Conservation (phyloP, 2,113 vertebrate genomes). For the Chaetorhynchus papuensis region DNA sequence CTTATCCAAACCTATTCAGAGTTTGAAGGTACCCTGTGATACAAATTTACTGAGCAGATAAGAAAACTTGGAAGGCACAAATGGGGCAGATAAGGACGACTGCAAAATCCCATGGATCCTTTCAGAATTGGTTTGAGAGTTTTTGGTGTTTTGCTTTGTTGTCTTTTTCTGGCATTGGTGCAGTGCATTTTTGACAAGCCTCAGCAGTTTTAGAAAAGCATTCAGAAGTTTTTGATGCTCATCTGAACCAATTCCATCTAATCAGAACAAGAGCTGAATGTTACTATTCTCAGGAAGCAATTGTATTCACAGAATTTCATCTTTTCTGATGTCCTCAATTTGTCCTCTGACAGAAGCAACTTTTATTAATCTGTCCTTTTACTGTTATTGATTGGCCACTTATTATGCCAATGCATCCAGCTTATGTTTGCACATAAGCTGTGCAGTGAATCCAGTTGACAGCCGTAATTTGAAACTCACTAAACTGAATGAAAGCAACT, state of each 20-base stretch:
- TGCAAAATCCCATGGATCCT: conserved; percentile 19
- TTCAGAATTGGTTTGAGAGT: conserved; percentile 6
- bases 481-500: neutral
- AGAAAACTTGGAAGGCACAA: conserved; percentile 39
- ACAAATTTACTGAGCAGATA: conserved; percentile 28
- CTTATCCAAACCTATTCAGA: conserved; percentile 14
- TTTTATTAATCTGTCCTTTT: conserved; percentile 48
- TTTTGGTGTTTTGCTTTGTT: conserved; percentile 54
- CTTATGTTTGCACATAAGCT: conserved; percentile 22
- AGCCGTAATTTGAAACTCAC: neutral
- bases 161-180: conserved; percentile 25
- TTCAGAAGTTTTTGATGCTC: conserved; percentile 56
- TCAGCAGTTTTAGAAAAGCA: conserved; percentile 61
- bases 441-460: neutral
- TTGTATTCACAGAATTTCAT: conserved; percentile 62
- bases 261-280: conserved; percentile 49
- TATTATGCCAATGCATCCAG: conserved; percentile 39
- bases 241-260: conserved; percentile 65
- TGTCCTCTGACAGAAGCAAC: conserved; percentile 55
- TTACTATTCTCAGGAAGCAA: conserved; percentile 55
- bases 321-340: conserved; percentile 56
- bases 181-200: conserved; percentile 24
- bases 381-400: neutral
- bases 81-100: conserved; percentile 36
- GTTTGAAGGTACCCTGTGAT: neutral